These are phyloP conservation scores for Cheilosia pagana DNA, from an alignment of 2,888 invertebrate genomes.

Conservation along the genomic window DNA sequence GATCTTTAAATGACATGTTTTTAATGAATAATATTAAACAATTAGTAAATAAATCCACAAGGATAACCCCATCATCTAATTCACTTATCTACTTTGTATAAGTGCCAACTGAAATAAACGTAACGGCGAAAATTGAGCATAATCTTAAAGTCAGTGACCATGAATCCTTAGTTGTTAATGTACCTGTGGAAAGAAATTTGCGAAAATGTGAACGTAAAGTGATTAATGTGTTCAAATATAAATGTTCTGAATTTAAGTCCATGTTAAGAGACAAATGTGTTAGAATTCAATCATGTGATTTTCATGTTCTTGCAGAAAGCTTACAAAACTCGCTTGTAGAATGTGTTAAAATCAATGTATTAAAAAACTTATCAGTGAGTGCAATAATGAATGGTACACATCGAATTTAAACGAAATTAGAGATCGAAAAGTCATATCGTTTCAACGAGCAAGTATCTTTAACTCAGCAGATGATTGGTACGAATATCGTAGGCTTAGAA, in stretches of 20 bases:
- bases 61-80: not conserved
- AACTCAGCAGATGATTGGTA: not conserved
- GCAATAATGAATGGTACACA: not conserved
- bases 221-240: not conserved
- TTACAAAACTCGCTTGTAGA: not conserved
- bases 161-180: not conserved
- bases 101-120: not conserved
- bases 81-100: not conserved
- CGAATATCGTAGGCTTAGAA: not conserved
- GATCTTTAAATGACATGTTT: not conserved
- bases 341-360: not conserved
- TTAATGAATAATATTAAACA: slow-evolving; percentile 2
- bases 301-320: not conserved
- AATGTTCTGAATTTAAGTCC: not conserved
- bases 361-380: not conserved
- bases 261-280: not conserved
- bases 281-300: not conserved
- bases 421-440: not conserved
- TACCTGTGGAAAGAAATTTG: not conserved
- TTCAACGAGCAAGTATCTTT: not conserved
- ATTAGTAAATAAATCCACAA: not conserved
- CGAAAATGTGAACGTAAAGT: not conserved
- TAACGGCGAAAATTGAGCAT: not conserved
- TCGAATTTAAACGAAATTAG: not conserved
- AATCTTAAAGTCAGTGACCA: not conserved